Evolutionary conservation across 1,140 invertebrate genomes (phyloP).

Genomic region (Neotoxoptera formosana): DNA sequence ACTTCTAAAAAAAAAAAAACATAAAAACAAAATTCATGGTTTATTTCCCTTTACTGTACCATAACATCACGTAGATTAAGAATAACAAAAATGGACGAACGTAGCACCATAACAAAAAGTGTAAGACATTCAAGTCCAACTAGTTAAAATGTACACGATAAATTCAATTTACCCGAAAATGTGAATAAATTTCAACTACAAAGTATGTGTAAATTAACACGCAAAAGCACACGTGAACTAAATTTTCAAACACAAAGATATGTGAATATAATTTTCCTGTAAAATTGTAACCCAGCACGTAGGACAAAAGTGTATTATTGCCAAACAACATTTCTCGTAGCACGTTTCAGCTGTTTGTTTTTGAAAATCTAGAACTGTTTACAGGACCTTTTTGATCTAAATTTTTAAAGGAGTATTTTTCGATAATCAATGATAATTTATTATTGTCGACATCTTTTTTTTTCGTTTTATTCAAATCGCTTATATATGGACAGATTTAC

Average conservation of each 20-base stretch:
- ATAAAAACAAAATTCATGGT: too few relatives aligned
- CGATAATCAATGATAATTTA: background rate
- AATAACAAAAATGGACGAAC: too few relatives aligned
- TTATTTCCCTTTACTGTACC: too few relatives aligned
- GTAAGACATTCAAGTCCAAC: background rate
- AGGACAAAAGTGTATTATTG: background rate
- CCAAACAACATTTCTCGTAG: background rate
- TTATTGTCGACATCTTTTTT: background rate
- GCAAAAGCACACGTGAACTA: background rate
- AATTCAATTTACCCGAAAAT: background rate
- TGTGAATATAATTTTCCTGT: background rate
- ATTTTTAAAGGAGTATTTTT: background rate
- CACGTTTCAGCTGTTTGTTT: background rate
- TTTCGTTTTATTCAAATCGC: background rate
- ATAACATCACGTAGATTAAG: too few relatives aligned
- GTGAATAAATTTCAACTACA: background rate
- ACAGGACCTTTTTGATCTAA: background rate
- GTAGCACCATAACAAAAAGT: background rate
- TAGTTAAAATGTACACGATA: background rate
- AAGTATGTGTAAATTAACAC: background rate
- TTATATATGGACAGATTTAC: background rate
- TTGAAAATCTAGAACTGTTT: background rate
- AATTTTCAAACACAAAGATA: background rate
- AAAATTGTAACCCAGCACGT: background rate
- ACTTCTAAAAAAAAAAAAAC: too few relatives aligned